Base-by-base conservation (phyloP, 2,797 vertebrate genomes). In the Myiotriccus ornatus region DNA sequence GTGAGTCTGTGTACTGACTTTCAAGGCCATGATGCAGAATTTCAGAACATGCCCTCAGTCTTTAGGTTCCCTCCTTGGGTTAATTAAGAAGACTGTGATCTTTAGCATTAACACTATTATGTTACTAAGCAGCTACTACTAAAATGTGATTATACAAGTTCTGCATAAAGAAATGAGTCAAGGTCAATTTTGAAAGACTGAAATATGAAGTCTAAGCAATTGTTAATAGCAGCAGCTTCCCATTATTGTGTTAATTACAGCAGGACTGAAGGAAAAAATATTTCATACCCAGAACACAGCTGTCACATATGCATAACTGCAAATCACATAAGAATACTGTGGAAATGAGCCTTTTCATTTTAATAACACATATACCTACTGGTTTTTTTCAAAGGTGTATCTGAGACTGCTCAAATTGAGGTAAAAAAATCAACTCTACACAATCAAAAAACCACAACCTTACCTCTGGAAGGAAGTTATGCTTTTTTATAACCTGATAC, bases 391-490 rank as follows among this genome's bases (percentile, higher is more conserved):
- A 78, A 80, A 57, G 6, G 14, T 50, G 3, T 55, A 67, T 14
- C 47, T 62, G 22, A 28, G 6, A 91, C 28, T 87, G 50, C 32
- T 82, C 50, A 65, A 60, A 70, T 0, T 14, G 23, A 53, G 18
- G 27, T 43, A 46, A 47, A 71, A 70, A 10, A 89, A 79, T 68
- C 55, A 75, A 77, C 30, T 67, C 84, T 65, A 75, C 14, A 90
- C 2, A 2, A 75, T 12, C 12, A 59, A 86, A 62, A 78, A 62
- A 25, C 53, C 25, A 75, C 27, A 21, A 41, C 16, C 95, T 98
- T 98, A 99, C 99, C 99, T 99, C 99, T 34, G 99, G 99, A 81
- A 99, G 98, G 93, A 99, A 99, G 97, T 99, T 99, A 97, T 99
- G 99, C 94, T 99, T 99, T 97, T 99, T 99, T 94, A 99, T 99